Evolutionary conservation across 2,113 vertebrate genomes (phyloP), one percentile per base, ranked within the genome.

Genomic region (Eira barbara): DNA sequence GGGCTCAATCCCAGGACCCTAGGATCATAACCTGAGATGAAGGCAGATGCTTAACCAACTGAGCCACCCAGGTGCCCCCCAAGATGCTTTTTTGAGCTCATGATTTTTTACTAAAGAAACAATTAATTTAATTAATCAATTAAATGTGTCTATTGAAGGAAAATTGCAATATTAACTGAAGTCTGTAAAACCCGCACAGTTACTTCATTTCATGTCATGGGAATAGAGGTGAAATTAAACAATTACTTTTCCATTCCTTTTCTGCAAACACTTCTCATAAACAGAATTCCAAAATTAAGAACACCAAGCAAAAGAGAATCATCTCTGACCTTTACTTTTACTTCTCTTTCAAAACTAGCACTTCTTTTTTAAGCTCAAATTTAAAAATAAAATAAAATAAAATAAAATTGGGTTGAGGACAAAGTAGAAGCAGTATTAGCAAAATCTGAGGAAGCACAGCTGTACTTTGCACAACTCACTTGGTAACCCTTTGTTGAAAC

Each of bases 221-320:
- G 21, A 71, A 80, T 20, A n/a, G 31, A 23, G 25, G 15, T 25
- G 23, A 29, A 42, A 39, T 85, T 29, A 92, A 97, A 92, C 90
- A 15, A 67, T 67, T 67, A 34, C 3, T 31, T 82, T 90, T 73
- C 21, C 87, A 92, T 65, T 2, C 0, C 8, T 85, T 93, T 91
- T 92, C 65, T 91, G 74, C 7, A 92, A 97, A 78, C 93, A 29
- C 20, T 74, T 74, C 34, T 95, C 47, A 87, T 52, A 95, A 79
- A 69, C 31, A 94, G 49, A 73, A 20, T 80, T 96, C 45, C 76
- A 95, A 97, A 97, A 79, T 59, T 89, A 76, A 67, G 49, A 96
- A 97, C 49, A 90, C 7, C 12, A 92, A 89, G 55, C 52, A 93
- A 97, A 97, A 92, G 25, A 95, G n/a, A 97, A 63, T 80, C 47